Conservation (phyloP, 1,140 invertebrate species). For the Apolygus lucorum region DNA sequence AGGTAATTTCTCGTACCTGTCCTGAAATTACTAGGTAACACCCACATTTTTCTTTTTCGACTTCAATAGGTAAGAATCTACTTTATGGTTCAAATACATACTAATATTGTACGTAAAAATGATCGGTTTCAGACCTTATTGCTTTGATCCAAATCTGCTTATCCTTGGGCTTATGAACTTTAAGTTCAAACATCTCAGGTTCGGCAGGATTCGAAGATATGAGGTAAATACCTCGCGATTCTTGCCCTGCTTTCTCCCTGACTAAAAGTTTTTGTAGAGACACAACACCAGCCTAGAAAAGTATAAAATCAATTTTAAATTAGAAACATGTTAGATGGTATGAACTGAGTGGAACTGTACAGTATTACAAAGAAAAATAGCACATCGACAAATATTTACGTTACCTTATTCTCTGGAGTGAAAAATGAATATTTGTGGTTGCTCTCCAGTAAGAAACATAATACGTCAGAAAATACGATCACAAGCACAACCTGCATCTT, state of each 20-base stretch:
- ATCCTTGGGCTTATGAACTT: conserved; percentile 79
- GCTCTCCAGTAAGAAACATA: conserved; percentile 84
- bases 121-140: no score
- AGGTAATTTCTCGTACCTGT: no score
- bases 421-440: conserved; percentile 69
- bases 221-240: conserved; percentile 78
- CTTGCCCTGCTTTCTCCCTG: conserved; percentile 82
- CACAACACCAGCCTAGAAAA: conserved; percentile 69
- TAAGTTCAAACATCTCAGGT: conserved; percentile 92
- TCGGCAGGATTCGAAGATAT: conserved; percentile 76
- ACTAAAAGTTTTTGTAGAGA: conserved; percentile 84
- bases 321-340: no score
- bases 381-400: no score
- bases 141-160: conserved; percentile 80
- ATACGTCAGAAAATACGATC: conserved; percentile 80
- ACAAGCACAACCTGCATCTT: conserved; percentile 77
- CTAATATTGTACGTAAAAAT: no score
- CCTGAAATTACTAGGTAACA: no score
- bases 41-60: no score
- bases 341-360: no score
- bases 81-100: no score
- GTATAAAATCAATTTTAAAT: no score
- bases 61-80: no score
- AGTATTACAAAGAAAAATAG: not conserved
- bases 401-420: conserved; percentile 72